Evolutionary conservation across 2,797 vertebrate species (phyloP).

Genomic region (Leucoraja ocellata): DNA sequence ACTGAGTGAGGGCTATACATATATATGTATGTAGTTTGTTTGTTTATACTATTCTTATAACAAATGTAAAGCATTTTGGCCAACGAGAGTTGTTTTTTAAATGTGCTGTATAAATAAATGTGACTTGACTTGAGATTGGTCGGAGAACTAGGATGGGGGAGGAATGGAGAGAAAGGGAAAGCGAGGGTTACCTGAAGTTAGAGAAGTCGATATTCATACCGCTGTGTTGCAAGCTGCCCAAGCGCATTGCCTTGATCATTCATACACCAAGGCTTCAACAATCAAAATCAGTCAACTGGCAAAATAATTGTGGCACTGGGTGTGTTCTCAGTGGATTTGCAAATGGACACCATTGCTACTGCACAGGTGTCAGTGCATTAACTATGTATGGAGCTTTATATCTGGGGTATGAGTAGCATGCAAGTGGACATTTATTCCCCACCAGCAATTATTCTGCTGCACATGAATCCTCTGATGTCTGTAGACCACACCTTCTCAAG

Average conservation of each 20-base stretch:
- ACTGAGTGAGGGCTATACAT: too few species aligned
- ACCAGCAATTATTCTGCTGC: background rate
- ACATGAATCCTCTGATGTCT: background rate
- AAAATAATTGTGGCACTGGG: background rate
- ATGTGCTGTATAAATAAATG: too few species aligned
- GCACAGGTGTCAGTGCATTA: background rate
- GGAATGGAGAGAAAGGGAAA: too few species aligned
- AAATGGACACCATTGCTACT: background rate
- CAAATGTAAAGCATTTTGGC: too few species aligned
- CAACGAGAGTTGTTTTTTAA: too few species aligned
- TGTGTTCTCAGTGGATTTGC: background rate
- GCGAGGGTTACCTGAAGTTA: too few species aligned
- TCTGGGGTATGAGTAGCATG: background rate
- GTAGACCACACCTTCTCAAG: background rate
- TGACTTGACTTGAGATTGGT: too few species aligned
- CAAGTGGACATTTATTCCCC: background rate
- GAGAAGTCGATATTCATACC: too few species aligned
- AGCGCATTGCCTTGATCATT: background rate
- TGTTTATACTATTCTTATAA: too few species aligned
- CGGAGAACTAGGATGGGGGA: too few species aligned
- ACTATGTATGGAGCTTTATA: background rate
- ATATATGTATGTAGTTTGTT: too few species aligned
- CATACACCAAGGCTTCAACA: background rate
- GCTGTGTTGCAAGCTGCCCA: too few species aligned
- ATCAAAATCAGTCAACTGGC: background rate